Evolutionary conservation across 2,888 invertebrate genomes (phyloP).

Genomic region (Lomographa bimaculata): DNA sequence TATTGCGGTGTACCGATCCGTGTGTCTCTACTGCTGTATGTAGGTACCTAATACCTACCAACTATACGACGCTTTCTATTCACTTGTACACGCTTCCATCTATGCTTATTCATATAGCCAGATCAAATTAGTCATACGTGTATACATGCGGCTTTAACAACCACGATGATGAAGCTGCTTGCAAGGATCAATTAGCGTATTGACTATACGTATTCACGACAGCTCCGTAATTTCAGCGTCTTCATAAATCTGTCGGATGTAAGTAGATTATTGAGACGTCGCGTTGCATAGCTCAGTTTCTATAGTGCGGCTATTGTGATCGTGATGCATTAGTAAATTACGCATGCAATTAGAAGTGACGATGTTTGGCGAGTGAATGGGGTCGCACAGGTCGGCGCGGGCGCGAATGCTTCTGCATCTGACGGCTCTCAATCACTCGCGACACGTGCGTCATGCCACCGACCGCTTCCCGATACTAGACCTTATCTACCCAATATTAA

Average conservation of each 20-base stretch:
- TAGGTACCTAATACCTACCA: conserved; percentile 24
- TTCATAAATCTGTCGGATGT: conserved; percentile 46
- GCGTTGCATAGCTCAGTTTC: conserved; percentile 38
- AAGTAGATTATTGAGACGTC: conserved; percentile 38
- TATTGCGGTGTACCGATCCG: conserved; percentile 68
- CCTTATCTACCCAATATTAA: conserved; percentile 46
- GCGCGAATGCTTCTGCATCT: conserved; percentile 55
- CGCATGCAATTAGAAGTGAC: conserved; percentile 68
- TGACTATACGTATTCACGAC: conserved; percentile 39
- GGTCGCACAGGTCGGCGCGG: conserved; percentile 60
- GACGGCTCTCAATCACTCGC: conserved; percentile 68
- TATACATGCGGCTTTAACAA: no score
- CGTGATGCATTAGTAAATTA: conserved; percentile 66
- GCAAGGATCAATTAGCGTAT: conserved; percentile 48
- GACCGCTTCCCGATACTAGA: conserved; percentile 33
- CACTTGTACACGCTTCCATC: conserved; percentile 4
- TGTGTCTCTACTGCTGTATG: conserved; percentile 46
- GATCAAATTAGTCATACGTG: no score
- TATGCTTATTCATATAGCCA: conserved; percentile 1
- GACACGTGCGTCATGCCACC: conserved; percentile 41
- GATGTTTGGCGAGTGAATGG: conserved; percentile 66
- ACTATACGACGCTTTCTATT: conserved; percentile 20
- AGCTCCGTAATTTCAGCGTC: conserved; percentile 34
- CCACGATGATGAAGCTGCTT: conserved; percentile 39
- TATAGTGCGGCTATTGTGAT: conserved; percentile 21